These are phyloP conservation scores for Varecia variegata DNA, from an alignment of 2,797 vertebrate genomes.

Conservation along the genomic window DNA sequence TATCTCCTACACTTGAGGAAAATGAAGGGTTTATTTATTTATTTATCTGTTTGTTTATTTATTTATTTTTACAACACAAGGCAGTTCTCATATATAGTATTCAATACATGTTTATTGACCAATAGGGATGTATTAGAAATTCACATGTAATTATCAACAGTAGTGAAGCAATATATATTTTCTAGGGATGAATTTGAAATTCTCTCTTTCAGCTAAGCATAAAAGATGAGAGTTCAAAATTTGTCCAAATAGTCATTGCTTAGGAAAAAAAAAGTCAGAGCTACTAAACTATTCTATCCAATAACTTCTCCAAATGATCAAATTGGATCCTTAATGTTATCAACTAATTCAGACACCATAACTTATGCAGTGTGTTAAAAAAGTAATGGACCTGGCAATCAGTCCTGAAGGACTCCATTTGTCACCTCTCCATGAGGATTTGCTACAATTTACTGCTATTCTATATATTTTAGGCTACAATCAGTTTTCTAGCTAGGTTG, in stretches of 20 bases:
- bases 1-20: not conserved
- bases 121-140: not conserved
- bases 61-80: not conserved
- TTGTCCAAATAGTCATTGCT: slow-evolving; percentile 2
- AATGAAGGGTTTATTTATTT: not conserved
- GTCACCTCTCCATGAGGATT: slow-evolving; percentile 53
- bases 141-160: not conserved
- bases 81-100: not conserved
- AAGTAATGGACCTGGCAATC: slow-evolving; percentile 54
- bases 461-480: slow-evolving; percentile 56
- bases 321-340: slow-evolving; percentile 45
- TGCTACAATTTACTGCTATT: slow-evolving; percentile 56
- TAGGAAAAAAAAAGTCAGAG: not conserved
- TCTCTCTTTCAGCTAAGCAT: not conserved
- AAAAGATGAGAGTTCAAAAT: slow-evolving; percentile 41
- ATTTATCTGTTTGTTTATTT: not conserved
- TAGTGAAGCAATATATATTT: not conserved
- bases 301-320: slow-evolving; percentile 46
- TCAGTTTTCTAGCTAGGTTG: slow-evolving; percentile 61
- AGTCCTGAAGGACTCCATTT: slow-evolving; percentile 47
- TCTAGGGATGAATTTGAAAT: slow-evolving; percentile 24
- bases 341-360: slow-evolving; percentile 58
- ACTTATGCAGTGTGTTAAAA: slow-evolving; percentile 50
- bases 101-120: not conserved
- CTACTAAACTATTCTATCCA: not conserved